These are phyloP conservation scores for Ailuropoda melanoleuca DNA, from an alignment of 2,113 vertebrate species.

Conservation along the genomic window DNA sequence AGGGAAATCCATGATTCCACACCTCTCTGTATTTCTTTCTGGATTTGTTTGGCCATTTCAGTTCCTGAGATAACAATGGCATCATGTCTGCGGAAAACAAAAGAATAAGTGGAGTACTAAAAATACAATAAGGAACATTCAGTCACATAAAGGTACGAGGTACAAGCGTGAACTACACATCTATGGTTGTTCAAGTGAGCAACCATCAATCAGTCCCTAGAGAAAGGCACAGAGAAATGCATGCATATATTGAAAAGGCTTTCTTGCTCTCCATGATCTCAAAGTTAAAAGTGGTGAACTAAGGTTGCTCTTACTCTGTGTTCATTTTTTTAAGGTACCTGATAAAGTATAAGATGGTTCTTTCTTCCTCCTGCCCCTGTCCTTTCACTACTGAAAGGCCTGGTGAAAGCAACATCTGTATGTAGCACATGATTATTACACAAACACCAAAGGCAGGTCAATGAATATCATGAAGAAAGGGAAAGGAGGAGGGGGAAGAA, in stretches of 20 bases:
- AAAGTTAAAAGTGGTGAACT: not conserved
- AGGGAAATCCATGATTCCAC: constrained; percentile 88
- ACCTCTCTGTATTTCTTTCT: constrained; percentile 91
- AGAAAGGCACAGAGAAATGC: not conserved
- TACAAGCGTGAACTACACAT: not conserved
- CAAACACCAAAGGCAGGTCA: not conserved
- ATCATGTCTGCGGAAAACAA: constrained; percentile 83
- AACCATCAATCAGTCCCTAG: not conserved
- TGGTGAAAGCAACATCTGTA: not conserved
- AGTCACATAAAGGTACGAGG: not conserved
- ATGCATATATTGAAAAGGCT: not conserved
- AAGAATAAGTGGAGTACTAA: not conserved
- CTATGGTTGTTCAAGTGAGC: not conserved
- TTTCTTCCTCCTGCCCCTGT: not conserved
- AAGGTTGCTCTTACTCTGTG: not conserved
- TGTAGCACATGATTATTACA: not conserved
- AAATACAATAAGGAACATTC: not conserved
- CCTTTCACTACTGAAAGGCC: not conserved
- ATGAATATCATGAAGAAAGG: not conserved
- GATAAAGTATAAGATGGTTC: not conserved
- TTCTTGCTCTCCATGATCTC: not conserved
- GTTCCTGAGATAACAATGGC: constrained; percentile 92
- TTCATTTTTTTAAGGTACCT: not conserved
- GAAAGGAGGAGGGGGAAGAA: not conserved
- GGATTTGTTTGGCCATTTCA: constrained; percentile 90